These are phyloP conservation scores for Poecilia picta DNA, from an alignment of 2,797 vertebrate genomes.

Conservation along the genomic window DNA sequence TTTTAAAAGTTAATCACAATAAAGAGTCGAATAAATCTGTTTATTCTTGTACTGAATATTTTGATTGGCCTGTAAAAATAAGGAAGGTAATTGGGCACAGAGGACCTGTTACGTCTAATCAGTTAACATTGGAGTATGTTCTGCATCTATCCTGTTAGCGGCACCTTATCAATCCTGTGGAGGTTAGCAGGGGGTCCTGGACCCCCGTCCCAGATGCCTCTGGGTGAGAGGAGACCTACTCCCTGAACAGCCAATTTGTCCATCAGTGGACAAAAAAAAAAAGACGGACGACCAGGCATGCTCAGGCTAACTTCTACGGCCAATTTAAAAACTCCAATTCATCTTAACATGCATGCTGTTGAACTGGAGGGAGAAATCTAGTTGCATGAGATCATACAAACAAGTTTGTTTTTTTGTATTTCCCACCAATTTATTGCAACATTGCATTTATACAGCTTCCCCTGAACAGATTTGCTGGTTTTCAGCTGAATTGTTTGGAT, in stretches of 20 bases:
- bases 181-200: slow-evolving; percentile 5
- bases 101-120: not conserved
- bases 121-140: not conserved
- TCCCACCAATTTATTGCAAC: not conserved
- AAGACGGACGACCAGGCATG: not conserved
- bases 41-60: slow-evolving; percentile 7
- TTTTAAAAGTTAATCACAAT: slow-evolving; percentile 1
- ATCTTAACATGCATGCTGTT: not conserved
- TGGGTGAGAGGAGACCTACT: slow-evolving; percentile 4
- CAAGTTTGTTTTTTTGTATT: not conserved
- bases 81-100: not conserved
- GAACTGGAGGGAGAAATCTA: not conserved
- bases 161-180: slow-evolving; percentile 14
- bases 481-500: not conserved
- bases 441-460: not conserved
- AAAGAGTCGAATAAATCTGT: not conserved
- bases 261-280: slow-evolving; percentile 2
- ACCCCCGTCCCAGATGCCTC: slow-evolving; percentile 7
- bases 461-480: not conserved
- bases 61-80: slow-evolving; percentile 13
- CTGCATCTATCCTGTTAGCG: slow-evolving; percentile 2
- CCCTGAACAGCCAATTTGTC: slow-evolving; percentile 13
- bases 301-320: not conserved
- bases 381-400: not conserved
- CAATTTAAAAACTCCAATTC: not conserved